Base-by-base conservation (phyloP, 2,113 vertebrate genomes). In the Sebastes schlegelii region DNA sequence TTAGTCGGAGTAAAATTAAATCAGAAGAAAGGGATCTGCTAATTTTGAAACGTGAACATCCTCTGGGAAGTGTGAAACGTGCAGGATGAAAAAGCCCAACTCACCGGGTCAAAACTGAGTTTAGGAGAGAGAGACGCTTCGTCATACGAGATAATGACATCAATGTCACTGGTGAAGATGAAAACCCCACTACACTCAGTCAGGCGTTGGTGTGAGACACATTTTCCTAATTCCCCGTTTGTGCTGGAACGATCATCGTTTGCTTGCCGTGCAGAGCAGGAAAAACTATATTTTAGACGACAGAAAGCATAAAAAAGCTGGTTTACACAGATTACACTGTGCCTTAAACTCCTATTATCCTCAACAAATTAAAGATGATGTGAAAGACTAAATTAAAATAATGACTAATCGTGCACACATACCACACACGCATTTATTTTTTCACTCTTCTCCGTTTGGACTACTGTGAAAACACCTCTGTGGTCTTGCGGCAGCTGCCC, bases 31-130 rank as follows among this genome's bases (percentile, higher is more conserved):
- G 64, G 55, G 66, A 90, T 87, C 82, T 63, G 65, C 83, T 88
- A 63, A 87, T 92, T 91, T 60, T 86, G 77, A 87, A 79, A 91
- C 26, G 86, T 83, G 87, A 88, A 87, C 74, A 77, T 85, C 80
- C 74, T 62, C 54, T 21, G 57, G 63, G 75, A 82, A 73, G 77
- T 88, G 83, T 65, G 86, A 89, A 86, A 68, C 23, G 57, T 71
- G 57, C 51, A 17, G 51, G 60, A 72, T 61, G 58, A 84, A 80
- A 80, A 67, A 64, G 49, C 48, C 9, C 17, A 45, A 51, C 68
- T 76, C 72, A 2, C 51, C 0, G 17, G 73, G 65, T 58, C 48
- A 63, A 82, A 74, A 86, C 65, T 69, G 49, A 52, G 14, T n/a
- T 74, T 11, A 46, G 58, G 48, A 76, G 65, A 23, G 69, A 82